These are phyloP conservation scores for Venturia canescens DNA, from an alignment of 1,140 invertebrate genomes.

Conservation along the genomic window DNA sequence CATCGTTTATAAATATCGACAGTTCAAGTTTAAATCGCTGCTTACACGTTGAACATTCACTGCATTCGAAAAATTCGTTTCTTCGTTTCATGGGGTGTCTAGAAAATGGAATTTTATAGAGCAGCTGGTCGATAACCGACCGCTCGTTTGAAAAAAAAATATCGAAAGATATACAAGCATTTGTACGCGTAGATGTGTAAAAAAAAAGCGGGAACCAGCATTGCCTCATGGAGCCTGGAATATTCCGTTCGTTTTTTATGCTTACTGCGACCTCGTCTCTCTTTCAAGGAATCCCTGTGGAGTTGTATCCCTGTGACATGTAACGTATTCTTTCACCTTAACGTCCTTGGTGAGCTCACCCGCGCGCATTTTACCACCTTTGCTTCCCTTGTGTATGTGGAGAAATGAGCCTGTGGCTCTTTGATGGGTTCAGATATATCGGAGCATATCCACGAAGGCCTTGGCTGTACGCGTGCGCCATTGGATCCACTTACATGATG, in stretches of 20 bases:
- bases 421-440: conserved; percentile 54
- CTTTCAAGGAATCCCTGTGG: conserved; percentile 33
- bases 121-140: conserved; percentile 40
- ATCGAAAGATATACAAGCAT: neutral
- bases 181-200: neutral
- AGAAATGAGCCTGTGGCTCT: conserved; percentile 54
- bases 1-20: neutral
- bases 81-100: too few relatives aligned
- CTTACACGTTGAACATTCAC: too few relatives aligned
- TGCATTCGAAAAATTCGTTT: too few relatives aligned
- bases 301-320: conserved; percentile 24
- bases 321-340: conserved; percentile 33
- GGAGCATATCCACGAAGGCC: neutral
- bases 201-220: neutral
- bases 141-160: neutral
- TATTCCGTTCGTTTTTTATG: conserved; percentile 34
- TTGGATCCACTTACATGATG: conserved; percentile 48
- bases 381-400: neutral
- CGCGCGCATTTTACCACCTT: conserved; percentile 28
- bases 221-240: neutral
- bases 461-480: conserved; percentile 48
- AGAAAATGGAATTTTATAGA: neutral
- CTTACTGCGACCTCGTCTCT: conserved; percentile 9
- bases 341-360: conserved; percentile 29
- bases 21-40: too few relatives aligned